Conservation (phyloP, 2,113 vertebrate genomes). For the Neopipo cinnamomea region DNA sequence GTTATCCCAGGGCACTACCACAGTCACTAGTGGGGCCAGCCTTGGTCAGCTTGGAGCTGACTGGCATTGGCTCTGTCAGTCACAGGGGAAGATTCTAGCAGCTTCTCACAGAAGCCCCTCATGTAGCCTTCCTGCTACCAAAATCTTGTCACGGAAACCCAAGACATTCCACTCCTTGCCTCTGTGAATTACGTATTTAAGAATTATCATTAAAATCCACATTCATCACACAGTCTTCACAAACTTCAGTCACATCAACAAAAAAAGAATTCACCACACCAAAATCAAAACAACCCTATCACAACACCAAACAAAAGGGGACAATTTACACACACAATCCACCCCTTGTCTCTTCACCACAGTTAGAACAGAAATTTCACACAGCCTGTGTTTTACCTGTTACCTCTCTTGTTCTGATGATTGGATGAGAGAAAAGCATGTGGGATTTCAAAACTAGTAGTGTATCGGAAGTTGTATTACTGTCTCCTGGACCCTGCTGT, state of each 20-base stretch:
- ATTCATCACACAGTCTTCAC: background rate
- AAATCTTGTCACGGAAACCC: background rate
- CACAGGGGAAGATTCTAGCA: background rate
- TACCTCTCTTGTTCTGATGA: background rate
- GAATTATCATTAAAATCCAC: background rate
- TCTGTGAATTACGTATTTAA: background rate
- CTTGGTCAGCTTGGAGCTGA: background rate
- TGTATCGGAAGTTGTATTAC: background rate
- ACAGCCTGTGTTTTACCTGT: fast-evolving
- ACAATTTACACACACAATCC: background rate
- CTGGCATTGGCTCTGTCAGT: background rate
- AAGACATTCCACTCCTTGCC: background rate
- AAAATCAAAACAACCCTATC: background rate
- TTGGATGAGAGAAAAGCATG: background rate
- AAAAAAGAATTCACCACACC: background rate
- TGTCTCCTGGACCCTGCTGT: background rate
- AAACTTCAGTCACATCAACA: background rate
- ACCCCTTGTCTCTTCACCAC: background rate
- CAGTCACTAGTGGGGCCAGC: fast-evolving
- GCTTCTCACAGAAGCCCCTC: background rate
- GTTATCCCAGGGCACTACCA: background rate
- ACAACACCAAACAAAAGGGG: background rate
- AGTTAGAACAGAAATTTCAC: background rate
- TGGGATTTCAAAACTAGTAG: background rate
- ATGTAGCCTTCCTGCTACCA: background rate